Conservation (phyloP, 2,113 vertebrate species). For the Vulpes vulpes region DNA sequence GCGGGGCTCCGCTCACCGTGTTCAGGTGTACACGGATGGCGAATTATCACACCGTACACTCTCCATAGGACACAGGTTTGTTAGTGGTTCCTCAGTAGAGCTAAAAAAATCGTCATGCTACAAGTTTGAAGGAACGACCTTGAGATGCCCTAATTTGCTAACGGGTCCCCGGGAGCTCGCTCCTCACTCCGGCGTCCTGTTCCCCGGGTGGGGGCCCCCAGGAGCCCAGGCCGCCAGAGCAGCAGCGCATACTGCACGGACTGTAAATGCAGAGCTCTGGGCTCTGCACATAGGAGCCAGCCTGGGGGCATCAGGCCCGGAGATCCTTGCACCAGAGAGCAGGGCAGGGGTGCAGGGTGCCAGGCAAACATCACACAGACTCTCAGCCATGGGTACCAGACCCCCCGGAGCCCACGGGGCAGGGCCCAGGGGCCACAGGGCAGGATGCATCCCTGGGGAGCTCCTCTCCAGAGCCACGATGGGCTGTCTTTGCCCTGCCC, state of each 20-base stretch:
- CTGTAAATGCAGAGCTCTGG: neutral
- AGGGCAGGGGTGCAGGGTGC: rapidly evolving
- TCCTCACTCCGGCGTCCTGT: neutral
- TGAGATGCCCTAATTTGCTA: neutral
- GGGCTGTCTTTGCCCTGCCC: no score
- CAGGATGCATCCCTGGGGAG: neutral
- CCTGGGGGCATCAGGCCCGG: neutral
- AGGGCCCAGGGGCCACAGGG: no score
- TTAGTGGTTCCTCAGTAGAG: neutral
- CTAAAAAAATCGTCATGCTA: no score
- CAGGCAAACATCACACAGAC: rapidly evolving
- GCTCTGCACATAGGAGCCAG: rapidly evolving
- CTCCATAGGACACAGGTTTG: neutral
- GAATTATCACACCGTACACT: rapidly evolving
- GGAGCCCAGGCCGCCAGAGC: no score
- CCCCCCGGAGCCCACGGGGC: neutral
- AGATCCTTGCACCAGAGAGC: neutral
- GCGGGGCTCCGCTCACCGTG: no score
- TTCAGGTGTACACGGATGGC: rapidly evolving
- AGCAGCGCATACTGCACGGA: rapidly evolving
- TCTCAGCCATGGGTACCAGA: neutral
- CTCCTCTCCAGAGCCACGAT: no score
- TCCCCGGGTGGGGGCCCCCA: neutral
- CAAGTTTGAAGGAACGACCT: neutral
- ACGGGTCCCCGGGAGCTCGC: no score